Base-by-base conservation (phyloP, 2,797 vertebrate genomes). In the Coregonus sp. region DNA sequence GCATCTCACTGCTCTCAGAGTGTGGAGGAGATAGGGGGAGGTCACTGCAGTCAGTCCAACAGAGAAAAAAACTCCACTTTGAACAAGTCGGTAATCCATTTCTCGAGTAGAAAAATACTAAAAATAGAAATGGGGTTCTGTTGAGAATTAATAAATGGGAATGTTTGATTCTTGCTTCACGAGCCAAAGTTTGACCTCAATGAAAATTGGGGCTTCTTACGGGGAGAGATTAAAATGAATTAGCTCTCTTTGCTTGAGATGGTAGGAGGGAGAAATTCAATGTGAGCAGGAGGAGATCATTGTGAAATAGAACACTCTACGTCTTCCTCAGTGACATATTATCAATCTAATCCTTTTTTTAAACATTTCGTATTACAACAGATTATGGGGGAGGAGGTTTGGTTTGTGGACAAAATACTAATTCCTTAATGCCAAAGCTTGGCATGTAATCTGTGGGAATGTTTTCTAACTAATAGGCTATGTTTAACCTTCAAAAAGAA, bases 141-240 rank as follows among this genome's bases (percentile, higher is more conserved):
- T 25, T 75, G 61, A 67, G 74, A 51, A 78, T 12, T 74, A 81
- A 76, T 54, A 78, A 35, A 33, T 68, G 66, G 66, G 33, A 33
- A 33, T 29, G 66, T 18, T 68, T 33, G 66, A 68, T 35, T 68
- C 66, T 37, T 29, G 87, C 88, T 86, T 88, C 92, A 25, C 16
- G 59, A 25, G 95, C 92, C 94, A 95, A 92, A 93, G 56, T 35
- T 59, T 74, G 54, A 74, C 72, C 59, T 25, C 72, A 65, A 18
- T 16, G 66, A 68, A 35, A 35, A 68, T 33, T 20, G 14, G 31
- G 66, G 66, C 66, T 68, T 35, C 33, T 15, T 18, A 35, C 4
- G 33, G 4, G 18, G 66, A 18, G 66, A 68, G 66, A 68, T 35
- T 35, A 68, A 68, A 33, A 33, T 16, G 33, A 68, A 68, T 68